Evolutionary conservation across 1,140 invertebrate species (phyloP).

Genomic region (Leguminivora glycinivorella): DNA sequence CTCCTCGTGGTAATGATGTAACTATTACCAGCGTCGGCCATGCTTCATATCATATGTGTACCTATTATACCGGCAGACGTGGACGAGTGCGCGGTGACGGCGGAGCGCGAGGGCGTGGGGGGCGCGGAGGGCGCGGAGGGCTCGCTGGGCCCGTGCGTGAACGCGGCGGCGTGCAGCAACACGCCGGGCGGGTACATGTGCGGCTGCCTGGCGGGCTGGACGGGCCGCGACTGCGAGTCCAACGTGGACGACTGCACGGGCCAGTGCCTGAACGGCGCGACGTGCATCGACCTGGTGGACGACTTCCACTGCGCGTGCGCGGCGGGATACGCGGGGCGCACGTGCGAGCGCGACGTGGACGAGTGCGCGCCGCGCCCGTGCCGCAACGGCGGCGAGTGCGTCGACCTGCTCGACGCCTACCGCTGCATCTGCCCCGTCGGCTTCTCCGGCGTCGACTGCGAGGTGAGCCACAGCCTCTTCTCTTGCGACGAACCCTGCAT

Average conservation of each 20-base stretch:
- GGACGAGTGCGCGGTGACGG: constrained; percentile 80
- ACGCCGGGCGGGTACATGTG: constrained; percentile 91
- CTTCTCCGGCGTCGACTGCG: constrained; percentile 88
- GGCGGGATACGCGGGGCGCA: constrained; percentile 86
- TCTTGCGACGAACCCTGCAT: not conserved
- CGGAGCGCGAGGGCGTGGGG: constrained; percentile 25
- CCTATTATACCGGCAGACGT: constrained; percentile 75
- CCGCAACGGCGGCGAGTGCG: constrained; percentile 90
- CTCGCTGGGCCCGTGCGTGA: constrained; percentile 85
- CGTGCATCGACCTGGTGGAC: constrained; percentile 90
- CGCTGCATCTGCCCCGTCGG: constrained; percentile 91
- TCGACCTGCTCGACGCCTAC: constrained; percentile 89
- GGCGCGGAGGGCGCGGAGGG: constrained; percentile 49
- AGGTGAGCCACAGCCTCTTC: constrained; percentile 75
- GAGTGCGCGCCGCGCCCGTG: constrained; percentile 89
- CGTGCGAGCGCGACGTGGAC: constrained; percentile 86
- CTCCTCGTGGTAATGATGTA: too few relatives aligned
- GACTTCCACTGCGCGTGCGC: constrained; percentile 91
- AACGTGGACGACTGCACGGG: constrained; percentile 94
- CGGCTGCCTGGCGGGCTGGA: constrained; percentile 91
- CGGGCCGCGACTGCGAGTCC: constrained; percentile 90
- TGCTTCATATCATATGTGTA: not conserved
- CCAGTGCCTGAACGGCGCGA: constrained; percentile 92
- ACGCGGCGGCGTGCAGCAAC: constrained; percentile 89
- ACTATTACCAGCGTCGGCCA: not conserved